A percentile compares a stretch with the other conserved stretches of the same genome.
Conservation (phyloP, 2,888 invertebrate genomes). For the Raillietiella orientalis region DNA sequence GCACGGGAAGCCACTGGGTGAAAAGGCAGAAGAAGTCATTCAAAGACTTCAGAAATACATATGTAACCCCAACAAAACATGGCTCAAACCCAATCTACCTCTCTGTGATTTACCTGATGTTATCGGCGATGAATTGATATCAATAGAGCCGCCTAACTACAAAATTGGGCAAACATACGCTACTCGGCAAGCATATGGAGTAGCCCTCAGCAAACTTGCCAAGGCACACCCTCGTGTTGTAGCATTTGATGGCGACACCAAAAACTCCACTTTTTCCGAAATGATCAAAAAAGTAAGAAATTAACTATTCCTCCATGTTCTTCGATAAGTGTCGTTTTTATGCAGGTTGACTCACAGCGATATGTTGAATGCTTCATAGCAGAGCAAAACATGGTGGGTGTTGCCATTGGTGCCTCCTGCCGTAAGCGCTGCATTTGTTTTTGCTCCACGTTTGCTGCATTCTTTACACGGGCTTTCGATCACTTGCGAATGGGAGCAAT, state of each 20-base stretch:
- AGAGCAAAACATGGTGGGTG: slow-evolving; percentile 88
- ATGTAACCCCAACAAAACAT: no score
- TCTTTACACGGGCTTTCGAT: slow-evolving; percentile 85
- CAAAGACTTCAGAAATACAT: no score
- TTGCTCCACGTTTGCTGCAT: slow-evolving; percentile 88
- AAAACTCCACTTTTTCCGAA: slow-evolving; percentile 91
- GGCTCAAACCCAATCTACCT: no score
- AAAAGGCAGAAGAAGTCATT: slow-evolving; percentile 30
- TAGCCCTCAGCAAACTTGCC: slow-evolving; percentile 59
- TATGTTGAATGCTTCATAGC: slow-evolving; percentile 97
- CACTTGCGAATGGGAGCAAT: slow-evolving; percentile 99
- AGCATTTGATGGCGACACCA: slow-evolving; percentile 88
- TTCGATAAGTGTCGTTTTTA: slow-evolving; percentile 1
- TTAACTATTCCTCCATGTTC: neutral
- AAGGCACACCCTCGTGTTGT: slow-evolving; percentile 35
- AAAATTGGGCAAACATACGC: slow-evolving; percentile 39
- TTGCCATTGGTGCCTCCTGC: slow-evolving; percentile 77
- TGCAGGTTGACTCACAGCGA: slow-evolving; percentile 20
- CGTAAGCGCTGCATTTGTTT: slow-evolving; percentile 75
- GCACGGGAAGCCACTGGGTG: slow-evolving; percentile 90
- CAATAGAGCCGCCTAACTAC: slow-evolving; percentile 53
- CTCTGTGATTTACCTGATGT: slow-evolving; percentile 37
- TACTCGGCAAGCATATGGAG: slow-evolving; percentile 77
- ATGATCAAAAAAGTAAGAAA: slow-evolving; percentile 33
- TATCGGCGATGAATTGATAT: slow-evolving; percentile 30